Base-by-base conservation (phyloP, 1,140 invertebrate genomes). In the Thrips palmi region DNA sequence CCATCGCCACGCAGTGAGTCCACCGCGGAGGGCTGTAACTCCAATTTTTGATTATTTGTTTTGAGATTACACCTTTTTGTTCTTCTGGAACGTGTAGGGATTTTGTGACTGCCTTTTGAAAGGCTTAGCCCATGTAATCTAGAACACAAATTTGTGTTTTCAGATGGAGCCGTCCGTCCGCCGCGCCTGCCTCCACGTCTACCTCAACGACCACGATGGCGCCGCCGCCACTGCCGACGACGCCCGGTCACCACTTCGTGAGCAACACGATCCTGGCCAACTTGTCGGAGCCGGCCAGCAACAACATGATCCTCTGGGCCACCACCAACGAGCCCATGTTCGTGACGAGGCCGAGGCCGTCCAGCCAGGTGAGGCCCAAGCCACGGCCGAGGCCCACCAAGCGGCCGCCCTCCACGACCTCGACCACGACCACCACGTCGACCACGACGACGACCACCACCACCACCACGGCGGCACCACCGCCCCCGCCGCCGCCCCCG, bases 201-300 rank as follows among this genome's bases (percentile, higher is more conserved):
- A 46, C 51, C 3, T 47, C 51, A 1, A 51, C 50, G 2, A 52
- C 52, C 21, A 60, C 52, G 6, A 51, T 19, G 17, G 3, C 32
- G n/a, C 25, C 36, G 3, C 27, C 41, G n/a, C 40, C 39, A 22
- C 18, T 33, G 14, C 15, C 21, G 5, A 17, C 34, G 5, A 11
- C 10, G 21, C 14, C 18, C 14, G n/a, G 12, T 15, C 25, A 20
- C 5, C 20, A 12, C 6, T 23, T 20, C 10, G 12, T 33, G 8
- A 40, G 10, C 4, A 8, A 4, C 15, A 30, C 35, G 12, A 28
- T 30, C n/a, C 4, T 14, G 5, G 17, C 12, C 33, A 3, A 30
- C 28, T 8, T 33, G 34, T 15, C 38, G 18, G 29, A 31, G n/a
- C 29, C 29, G 5, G 12, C 18, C 29, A 31, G 18, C 29, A 17